Base-by-base conservation (phyloP, 1,140 invertebrate genomes). In the Orussus abietinus region DNA sequence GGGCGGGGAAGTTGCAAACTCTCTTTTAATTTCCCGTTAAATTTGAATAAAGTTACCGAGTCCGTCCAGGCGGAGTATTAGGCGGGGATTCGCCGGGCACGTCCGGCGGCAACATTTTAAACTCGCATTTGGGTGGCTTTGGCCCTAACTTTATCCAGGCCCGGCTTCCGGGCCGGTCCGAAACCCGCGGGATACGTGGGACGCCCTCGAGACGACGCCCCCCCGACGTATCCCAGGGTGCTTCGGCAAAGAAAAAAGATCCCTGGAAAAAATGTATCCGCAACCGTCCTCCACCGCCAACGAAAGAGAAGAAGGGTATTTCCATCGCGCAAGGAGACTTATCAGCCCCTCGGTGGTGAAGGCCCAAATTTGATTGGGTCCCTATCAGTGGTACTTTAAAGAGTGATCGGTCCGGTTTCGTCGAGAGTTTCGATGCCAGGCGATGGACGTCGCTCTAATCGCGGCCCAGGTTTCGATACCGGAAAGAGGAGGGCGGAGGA, bases 21-120 rank as follows among this genome's bases (percentile, higher is more conserved):
- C 57, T 56, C 62, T 67, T 66, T 62, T 63, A 66, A 69, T 65
- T 67, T 56, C 50, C 46, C 47, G 44, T 38, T 53, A 63, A 64
- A 40, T 62, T 61, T 52, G 51, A 61, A 61, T 57, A 62, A 60
- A 65, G 62, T 65, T 65, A 49, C 44, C 40, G 36, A 26, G 18
- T 19, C 25, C 21, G 53, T 57, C 49, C 51, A 36, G 47, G 42
- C 45, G 25, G 34, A 52, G 53, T 56, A 59, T 55, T 54, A 54
- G 43, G 33, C 22, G 20, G 37, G 42, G 43, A 54, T 47, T 45
- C 44, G 21, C 32, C 30, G 32, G 30, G 25, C 36, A 30, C 43
- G 48, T 36, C 47, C 37, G 25, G 35, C 41, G 47, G 33, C 42
- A 54, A 57, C 57, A 59, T 60, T 62, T 64, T 59, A 62, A 64